Base-by-base conservation (phyloP, 1,140 invertebrate genomes). In the Eupristina koningsbergeri region DNA sequence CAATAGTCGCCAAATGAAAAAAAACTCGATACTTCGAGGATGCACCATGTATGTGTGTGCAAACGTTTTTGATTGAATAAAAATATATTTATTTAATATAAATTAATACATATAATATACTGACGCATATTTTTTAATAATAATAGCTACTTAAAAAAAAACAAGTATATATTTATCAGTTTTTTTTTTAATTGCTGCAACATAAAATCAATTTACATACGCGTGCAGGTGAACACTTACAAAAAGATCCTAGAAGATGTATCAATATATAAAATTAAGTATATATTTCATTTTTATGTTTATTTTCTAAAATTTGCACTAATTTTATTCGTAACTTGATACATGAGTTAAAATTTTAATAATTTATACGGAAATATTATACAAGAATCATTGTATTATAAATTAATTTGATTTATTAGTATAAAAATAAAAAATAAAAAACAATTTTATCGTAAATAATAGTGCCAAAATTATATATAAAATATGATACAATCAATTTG, bases 221-320 rank as follows among this genome's bases (percentile, higher is more conserved):
- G 39, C n/a, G 13, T 75, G 41, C 34, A 47, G 1, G 36, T 71
- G 36, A 29, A 58, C 45, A 73, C 73, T 11, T 50, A 53, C 11
- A 61, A 2, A 47, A 50, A 81, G 34, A 74, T 61, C 50, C 26
- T 58, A 81, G 50, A 69, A 80, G 29, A 50, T 69, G 41, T 17
- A 15, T 50, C n/a, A 50, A 41, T 63, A n/a, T n/a, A n/a, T n/a
- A n/a, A n/a, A n/a, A n/a, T n/a, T n/a, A n/a, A n/a, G n/a, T n/a
- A n/a, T n/a, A n/a, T 64, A n/a, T 78, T 61, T 34, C 61, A 58
- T 11, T 77, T 53, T 45, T 63, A 64, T 47, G 63, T 47, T 79
- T 80, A 0, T 19, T 45, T 71, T 71, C 78, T 69, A 39, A 63
- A 45, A 78, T 80, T 64, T 80, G 78, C 78, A 80, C 47, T 71